Percentiles rank a stretch among this genome's conserved stretches.
Conservation (phyloP, 2,888 invertebrate species). For the Linnaemya tessellans region DNA sequence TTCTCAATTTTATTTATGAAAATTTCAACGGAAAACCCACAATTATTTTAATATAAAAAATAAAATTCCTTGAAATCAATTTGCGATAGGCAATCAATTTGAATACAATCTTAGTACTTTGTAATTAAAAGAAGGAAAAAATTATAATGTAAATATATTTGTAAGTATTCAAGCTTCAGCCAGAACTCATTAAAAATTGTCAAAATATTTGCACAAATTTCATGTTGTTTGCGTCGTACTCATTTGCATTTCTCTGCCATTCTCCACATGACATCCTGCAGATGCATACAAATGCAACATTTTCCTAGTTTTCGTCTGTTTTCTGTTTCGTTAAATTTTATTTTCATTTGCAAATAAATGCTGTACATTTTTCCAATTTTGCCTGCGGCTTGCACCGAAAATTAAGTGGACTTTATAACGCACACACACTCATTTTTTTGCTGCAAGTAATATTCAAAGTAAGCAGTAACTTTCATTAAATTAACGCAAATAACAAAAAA, state of each 20-base stretch:
- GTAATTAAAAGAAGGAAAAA: too few species aligned
- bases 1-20: too few species aligned
- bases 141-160: too few species aligned
- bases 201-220: neutral
- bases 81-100: too few species aligned
- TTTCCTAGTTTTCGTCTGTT: neutral
- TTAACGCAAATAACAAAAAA: constrained; percentile 61
- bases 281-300: neutral
- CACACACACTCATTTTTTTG: constrained; percentile 1
- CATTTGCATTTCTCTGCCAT: neutral
- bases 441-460: constrained; percentile 9
- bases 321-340: neutral
- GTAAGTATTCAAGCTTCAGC: neutral
- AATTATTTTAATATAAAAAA: too few species aligned
- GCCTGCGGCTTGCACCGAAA: constrained; percentile 8
- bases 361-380: constrained; percentile 4
- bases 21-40: too few species aligned
- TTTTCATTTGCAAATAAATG: constrained; percentile 34
- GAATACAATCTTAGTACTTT: neutral
- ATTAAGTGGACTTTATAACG: neutral
- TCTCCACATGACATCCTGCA: neutral
- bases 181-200: neutral
- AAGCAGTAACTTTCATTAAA: constrained; percentile 50
- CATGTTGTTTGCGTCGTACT: neutral
- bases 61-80: too few species aligned